phyloP scores from a whole-genome alignment of 2,888 invertebrate genomes.

The Thelaira solivaga region DNA sequence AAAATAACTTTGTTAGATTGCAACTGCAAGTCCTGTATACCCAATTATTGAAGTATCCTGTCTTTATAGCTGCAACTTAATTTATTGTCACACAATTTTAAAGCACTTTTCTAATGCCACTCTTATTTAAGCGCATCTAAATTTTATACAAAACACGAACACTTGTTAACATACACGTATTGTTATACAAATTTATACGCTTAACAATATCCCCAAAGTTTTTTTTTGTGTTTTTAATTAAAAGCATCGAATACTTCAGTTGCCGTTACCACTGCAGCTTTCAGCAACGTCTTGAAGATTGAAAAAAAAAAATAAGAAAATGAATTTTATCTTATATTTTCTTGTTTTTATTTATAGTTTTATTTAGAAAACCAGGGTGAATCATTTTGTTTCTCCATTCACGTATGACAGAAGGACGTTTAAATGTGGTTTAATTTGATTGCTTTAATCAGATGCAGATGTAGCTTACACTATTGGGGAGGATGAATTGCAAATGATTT shows the following conservation, averaged over 20 bases:
- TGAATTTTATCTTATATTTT: background rate
- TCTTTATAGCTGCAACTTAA: too few relatives aligned
- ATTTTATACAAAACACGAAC: slow-evolving; percentile 52
- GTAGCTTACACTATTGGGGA: too few relatives aligned
- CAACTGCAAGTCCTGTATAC: too few relatives aligned
- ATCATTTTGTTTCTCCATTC: slow-evolving; percentile 24
- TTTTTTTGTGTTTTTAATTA: slow-evolving; percentile 59
- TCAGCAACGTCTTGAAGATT: slow-evolving; percentile 29
- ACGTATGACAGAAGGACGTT: slow-evolving; percentile 14
- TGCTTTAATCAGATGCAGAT: background rate
- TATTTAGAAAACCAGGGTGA: background rate
- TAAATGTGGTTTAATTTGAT: background rate
- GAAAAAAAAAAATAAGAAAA: slow-evolving; percentile 2
- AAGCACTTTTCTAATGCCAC: background rate
- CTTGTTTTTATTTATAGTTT: background rate
- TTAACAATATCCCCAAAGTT: slow-evolving; percentile 56
- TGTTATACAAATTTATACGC: slow-evolving; percentile 56
- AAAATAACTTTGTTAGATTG: too few relatives aligned
- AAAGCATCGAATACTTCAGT: slow-evolving; percentile 47
- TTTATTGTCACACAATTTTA: too few relatives aligned
- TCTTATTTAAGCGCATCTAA: background rate
- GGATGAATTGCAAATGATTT: too few relatives aligned
- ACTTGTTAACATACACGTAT: slow-evolving; percentile 58
- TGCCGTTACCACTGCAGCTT: background rate
- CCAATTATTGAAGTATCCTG: too few relatives aligned